These are phyloP conservation scores for Paguma larvata DNA, from an alignment of 2,797 vertebrate species.

Conservation along the genomic window DNA sequence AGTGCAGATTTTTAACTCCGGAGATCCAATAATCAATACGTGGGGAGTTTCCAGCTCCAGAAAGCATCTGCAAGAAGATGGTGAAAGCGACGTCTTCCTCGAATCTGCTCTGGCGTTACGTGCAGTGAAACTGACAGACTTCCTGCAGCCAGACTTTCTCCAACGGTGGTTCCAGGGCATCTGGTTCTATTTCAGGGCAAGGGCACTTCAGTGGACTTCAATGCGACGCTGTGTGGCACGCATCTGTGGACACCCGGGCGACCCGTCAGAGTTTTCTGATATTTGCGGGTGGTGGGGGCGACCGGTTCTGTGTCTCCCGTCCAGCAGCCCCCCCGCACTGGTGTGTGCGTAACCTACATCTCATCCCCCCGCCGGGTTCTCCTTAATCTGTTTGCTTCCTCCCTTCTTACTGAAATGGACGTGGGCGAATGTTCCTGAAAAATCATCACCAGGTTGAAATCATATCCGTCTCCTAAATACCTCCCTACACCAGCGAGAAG, in stretches of 20 bases:
- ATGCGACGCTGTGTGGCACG: rapidly evolving
- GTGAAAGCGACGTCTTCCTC: too few relatives aligned
- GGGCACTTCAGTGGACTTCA: not conserved
- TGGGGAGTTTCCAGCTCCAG: too few relatives aligned
- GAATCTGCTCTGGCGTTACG: rapidly evolving
- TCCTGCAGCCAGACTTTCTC: not conserved
- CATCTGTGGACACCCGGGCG: rapidly evolving
- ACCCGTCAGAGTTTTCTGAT: rapidly evolving
- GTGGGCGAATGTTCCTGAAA: not conserved
- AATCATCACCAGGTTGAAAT: not conserved
- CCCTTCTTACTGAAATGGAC: not conserved
- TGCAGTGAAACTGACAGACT: rapidly evolving
- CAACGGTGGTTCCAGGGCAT: rapidly evolving
- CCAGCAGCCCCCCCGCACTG: rapidly evolving
- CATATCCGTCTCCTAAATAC: not conserved
- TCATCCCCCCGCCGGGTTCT: too few relatives aligned
- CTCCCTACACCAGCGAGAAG: not conserved
- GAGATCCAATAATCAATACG: too few relatives aligned
- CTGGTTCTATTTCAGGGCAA: not conserved
- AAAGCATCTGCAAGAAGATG: too few relatives aligned
- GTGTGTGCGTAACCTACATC: rapidly evolving
- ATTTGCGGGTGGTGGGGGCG: rapidly evolving
- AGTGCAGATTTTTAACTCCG: too few relatives aligned
- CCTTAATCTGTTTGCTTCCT: not conserved
- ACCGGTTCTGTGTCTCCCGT: rapidly evolving